These are phyloP conservation scores for Leuciscus idus DNA, from an alignment of 2,113 vertebrate species.

Conservation along the genomic window DNA sequence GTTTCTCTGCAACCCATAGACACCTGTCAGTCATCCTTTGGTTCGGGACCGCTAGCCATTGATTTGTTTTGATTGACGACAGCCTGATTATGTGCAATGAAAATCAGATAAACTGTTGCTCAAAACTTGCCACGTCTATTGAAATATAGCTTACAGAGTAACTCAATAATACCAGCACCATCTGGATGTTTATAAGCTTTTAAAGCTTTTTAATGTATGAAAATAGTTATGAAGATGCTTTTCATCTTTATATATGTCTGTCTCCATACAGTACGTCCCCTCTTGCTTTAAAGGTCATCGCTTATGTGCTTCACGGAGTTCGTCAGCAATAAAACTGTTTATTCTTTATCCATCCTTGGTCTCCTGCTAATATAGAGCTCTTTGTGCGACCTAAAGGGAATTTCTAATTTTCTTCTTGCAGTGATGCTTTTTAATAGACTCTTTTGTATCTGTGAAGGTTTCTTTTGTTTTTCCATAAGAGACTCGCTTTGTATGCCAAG, in stretches of 20 bases:
- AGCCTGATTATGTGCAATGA: not conserved
- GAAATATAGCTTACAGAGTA: not conserved
- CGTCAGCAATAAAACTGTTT: conserved; percentile 37
- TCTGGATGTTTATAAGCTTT: not conserved
- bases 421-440: conserved; percentile 21
- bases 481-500: conserved; percentile 3
- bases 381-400: conserved; percentile 35
- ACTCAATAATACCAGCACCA: not conserved
- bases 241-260: not conserved
- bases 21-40: not conserved
- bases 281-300: conserved; percentile 36
- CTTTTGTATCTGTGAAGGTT: conserved; percentile 44
- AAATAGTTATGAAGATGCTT: not conserved
- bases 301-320: conserved; percentile 8
- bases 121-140: not conserved
- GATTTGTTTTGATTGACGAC: not conserved
- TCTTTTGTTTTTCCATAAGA: conserved; percentile 39
- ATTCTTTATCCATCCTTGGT: not conserved
- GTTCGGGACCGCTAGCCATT: not conserved
- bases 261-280: conserved; percentile 14
- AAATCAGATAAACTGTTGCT: conserved; percentile 5
- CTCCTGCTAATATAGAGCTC: not conserved
- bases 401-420: conserved; percentile 35
- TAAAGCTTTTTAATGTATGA: not conserved
- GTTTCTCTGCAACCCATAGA: not conserved